Evolutionary conservation across 2,113 vertebrate genomes (phyloP).

Genomic region (Pseudolaguvia tuberculata): DNA sequence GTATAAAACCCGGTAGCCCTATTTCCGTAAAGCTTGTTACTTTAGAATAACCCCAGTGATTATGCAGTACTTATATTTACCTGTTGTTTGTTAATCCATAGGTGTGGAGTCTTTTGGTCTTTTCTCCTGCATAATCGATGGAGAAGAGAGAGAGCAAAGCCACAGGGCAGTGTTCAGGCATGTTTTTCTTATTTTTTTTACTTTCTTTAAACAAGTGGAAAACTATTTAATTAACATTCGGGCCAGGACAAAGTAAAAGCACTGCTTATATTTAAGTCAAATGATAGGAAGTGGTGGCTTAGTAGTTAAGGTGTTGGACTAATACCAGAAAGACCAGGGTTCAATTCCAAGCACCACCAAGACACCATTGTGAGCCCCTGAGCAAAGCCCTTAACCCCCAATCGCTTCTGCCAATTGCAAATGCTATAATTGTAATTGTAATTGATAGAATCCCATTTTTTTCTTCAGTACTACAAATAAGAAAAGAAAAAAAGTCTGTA

Average conservation of each 20-base stretch:
- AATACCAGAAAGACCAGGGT: too few relatives aligned
- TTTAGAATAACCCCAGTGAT: not conserved
- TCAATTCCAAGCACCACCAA: too few relatives aligned
- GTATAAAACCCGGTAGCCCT: conserved; percentile 5
- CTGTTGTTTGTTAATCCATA: conserved; percentile 52
- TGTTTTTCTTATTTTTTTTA: conserved; percentile 22
- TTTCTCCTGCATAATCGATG: conserved; percentile 88
- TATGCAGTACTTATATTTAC: not conserved
- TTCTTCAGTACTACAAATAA: too few relatives aligned
- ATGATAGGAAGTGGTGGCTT: too few relatives aligned
- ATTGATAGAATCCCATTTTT: too few relatives aligned
- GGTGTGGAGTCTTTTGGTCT: conserved; percentile 89
- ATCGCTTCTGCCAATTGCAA: too few relatives aligned
- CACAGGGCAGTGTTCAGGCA: conserved; percentile 83
- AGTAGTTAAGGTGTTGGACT: too few relatives aligned
- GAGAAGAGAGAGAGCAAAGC: conserved; percentile 87
- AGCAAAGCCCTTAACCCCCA: too few relatives aligned
- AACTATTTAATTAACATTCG: not conserved
- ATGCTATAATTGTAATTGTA: too few relatives aligned
- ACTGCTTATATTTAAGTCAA: not conserved
- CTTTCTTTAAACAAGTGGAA: not conserved
- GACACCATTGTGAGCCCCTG: too few relatives aligned
- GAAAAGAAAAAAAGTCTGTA: too few relatives aligned
- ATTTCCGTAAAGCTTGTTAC: not conserved
- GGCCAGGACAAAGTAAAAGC: not conserved